Evolutionary conservation across 2,113 vertebrate species (phyloP).

Genomic region (Ochotona curzoniae): DNA sequence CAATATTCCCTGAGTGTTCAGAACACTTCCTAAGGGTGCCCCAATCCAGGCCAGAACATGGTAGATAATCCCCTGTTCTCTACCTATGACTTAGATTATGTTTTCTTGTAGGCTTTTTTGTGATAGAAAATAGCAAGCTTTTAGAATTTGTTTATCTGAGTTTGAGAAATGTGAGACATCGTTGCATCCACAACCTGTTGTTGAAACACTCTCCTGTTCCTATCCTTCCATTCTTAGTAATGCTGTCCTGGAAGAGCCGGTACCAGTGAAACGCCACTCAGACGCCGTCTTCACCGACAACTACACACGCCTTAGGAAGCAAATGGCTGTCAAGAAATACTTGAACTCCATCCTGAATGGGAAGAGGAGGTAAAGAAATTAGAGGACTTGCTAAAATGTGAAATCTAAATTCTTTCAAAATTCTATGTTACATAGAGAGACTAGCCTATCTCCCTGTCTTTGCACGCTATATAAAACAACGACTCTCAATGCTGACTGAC

Average conservation of each 20-base stretch:
- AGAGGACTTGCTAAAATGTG: neutral
- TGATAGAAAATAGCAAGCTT: neutral
- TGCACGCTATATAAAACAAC: neutral
- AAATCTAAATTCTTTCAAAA: neutral
- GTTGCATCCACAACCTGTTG: neutral
- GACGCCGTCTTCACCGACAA: constrained; percentile 98
- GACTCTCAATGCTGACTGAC: neutral
- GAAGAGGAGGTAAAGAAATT: constrained; percentile 92
- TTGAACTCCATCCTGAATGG: constrained; percentile 94
- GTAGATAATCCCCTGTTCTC: neutral
- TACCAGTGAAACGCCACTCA: constrained; percentile 94
- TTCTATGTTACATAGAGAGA: neutral
- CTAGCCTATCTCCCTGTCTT: neutral
- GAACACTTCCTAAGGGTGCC: neutral
- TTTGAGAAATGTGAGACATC: neutral
- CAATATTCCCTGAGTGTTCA: neutral
- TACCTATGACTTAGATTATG: neutral
- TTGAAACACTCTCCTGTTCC: constrained; percentile 2
- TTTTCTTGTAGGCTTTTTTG: neutral
- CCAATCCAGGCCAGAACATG: neutral
- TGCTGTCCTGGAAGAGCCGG: constrained; percentile 88
- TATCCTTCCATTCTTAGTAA: constrained; percentile 76
- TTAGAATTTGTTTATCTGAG: constrained; percentile 1
- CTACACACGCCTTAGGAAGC: constrained; percentile 97
- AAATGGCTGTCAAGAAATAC: constrained; percentile 98